phyloP scores from a whole-genome alignment of 1,140 invertebrate genomes.

The Neodiprion virginianus region DNA sequence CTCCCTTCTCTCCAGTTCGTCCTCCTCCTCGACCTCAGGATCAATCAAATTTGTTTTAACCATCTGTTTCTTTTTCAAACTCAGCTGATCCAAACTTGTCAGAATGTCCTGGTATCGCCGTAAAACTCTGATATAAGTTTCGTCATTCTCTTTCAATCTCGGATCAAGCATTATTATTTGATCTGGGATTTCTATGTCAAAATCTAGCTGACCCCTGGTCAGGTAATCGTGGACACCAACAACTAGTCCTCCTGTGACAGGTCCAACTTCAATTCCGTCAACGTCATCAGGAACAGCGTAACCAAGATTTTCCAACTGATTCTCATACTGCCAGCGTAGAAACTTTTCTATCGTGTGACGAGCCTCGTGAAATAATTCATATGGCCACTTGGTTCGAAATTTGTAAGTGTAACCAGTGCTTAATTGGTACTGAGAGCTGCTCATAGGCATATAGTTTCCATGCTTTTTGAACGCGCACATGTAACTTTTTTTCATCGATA shows the following conservation, averaged over 20 bases:
- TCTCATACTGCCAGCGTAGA: slow-evolving; percentile 38
- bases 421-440: slow-evolving; percentile 64
- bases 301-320: neutral
- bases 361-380: slow-evolving; percentile 55
- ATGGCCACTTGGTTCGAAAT: slow-evolving; percentile 63
- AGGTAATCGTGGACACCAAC: slow-evolving; percentile 48
- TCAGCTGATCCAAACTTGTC: slow-evolving; percentile 36
- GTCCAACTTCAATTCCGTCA: slow-evolving; percentile 38
- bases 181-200: slow-evolving; percentile 67
- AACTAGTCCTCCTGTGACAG: slow-evolving; percentile 48
- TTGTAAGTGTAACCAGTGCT: slow-evolving; percentile 60
- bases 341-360: slow-evolving; percentile 47
- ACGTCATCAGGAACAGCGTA: slow-evolving; percentile 21
- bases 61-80: slow-evolving; percentile 27
- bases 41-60: slow-evolving; percentile 17
- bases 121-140: slow-evolving; percentile 59
- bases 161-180: slow-evolving; percentile 69
- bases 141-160: slow-evolving; percentile 60
- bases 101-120: slow-evolving; percentile 59
- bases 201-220: slow-evolving; percentile 47
- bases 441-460: slow-evolving; percentile 62
- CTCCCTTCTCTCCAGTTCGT: slow-evolving; percentile 12
- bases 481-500: slow-evolving; percentile 62
- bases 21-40: slow-evolving; percentile 26
- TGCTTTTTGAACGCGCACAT: slow-evolving; percentile 47